Evolutionary conservation across 2,888 invertebrate species (phyloP), one percentile per base, ranked within the genome.

Genomic region (Cartodere bifasciata): DNA sequence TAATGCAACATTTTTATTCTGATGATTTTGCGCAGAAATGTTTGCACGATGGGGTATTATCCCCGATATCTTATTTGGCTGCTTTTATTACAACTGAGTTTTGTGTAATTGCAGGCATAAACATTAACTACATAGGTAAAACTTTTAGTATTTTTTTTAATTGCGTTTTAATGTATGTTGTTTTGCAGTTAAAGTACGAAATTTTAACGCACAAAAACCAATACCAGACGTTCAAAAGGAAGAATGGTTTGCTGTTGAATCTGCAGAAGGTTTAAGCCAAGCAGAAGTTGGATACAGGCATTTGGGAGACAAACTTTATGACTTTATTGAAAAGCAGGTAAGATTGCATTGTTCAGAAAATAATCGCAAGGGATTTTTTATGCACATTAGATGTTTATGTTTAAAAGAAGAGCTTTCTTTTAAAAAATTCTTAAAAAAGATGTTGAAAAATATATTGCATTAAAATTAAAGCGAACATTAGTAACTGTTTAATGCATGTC

Each of bases 311-410:
- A 64, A 64, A 46, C 58, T 66, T 4, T 60, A 64, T 12, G 75
- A 76, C 35, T 62, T 78, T 29, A 57, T 78, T 26, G 75, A 78
- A 46, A 75, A 75, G 52, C 78, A 78, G 50, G 64, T 63, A 44
- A 31, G 36, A 28, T 23, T 16, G 7, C 16, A 16, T 29, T 28
- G n/a, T 27, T 13, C 5, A 13, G 12, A 29, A 30, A 30, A 16
- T 29, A 6, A n/a, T n/a, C 11, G 11, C 6, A 6, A 6, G 6
- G 15, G 11, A 6, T 10, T 6, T 13, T 5, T 11, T n/a, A 11
- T n/a, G n/a, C n/a, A n/a, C n/a, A n/a, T n/a, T n/a, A n/a, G n/a
- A n/a, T n/a, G n/a, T n/a, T n/a, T n/a, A n/a, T n/a, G n/a, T n/a
- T n/a, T n/a, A n/a, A n/a, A n/a, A n/a, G n/a, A n/a, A n/a, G n/a